phyloP scores from a whole-genome alignment of 2,888 invertebrate genomes.

The Endomychus coccineus region DNA sequence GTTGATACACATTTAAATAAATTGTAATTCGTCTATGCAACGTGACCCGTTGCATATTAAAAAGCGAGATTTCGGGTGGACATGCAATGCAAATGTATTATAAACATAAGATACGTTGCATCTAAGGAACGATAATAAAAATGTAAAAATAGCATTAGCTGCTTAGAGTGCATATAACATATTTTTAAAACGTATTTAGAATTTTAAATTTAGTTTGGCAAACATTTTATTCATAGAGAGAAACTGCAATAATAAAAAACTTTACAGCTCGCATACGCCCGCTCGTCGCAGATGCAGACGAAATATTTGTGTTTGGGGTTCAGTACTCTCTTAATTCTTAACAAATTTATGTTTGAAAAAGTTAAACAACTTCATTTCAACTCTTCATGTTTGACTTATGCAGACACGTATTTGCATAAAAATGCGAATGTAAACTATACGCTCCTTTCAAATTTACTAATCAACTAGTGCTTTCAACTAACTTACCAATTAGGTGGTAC shows the following conservation, averaged over 20 bases:
- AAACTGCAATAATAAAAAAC: slow-evolving; percentile 20
- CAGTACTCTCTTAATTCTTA: too few species aligned
- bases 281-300: slow-evolving; percentile 8
- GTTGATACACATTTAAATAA: slow-evolving; percentile 10
- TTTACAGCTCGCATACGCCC: too few species aligned
- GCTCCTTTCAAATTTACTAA: too few species aligned
- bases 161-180: slow-evolving; percentile 35
- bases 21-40: slow-evolving; percentile 11
- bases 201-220: slow-evolving; percentile 39
- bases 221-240: slow-evolving; percentile 27
- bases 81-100: slow-evolving; percentile 9
- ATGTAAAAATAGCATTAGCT: slow-evolving; percentile 33
- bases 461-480: too few species aligned
- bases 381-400: too few species aligned
- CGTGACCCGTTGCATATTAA: slow-evolving; percentile 11
- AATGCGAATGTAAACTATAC: too few species aligned
- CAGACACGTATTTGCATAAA: too few species aligned
- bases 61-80: slow-evolving; percentile 5
- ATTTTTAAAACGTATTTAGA: slow-evolving; percentile 37
- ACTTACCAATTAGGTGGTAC: too few species aligned
- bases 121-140: slow-evolving; percentile 26
- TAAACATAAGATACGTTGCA: slow-evolving; percentile 27
- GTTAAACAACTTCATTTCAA: too few species aligned
- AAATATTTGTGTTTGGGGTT: slow-evolving; percentile 11
- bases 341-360: too few species aligned